phyloP scores from a whole-genome alignment of 2,888 invertebrate genomes.

The Spodoptera littoralis region DNA sequence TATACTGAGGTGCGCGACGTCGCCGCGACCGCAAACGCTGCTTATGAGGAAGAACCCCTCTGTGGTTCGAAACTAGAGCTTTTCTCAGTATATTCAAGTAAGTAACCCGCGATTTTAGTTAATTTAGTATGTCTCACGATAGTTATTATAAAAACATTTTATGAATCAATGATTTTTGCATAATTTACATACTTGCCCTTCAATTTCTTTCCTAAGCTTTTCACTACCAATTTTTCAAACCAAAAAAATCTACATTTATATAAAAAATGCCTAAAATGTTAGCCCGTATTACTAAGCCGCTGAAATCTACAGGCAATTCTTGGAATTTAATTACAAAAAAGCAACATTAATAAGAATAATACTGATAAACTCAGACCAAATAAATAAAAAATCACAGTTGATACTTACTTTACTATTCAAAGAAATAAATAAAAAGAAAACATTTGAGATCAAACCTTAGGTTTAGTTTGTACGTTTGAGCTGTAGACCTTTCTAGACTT shows the following conservation, averaged over 20 bases:
- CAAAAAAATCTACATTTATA: not conserved
- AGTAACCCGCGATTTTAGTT: no score
- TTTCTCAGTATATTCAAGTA: no score
- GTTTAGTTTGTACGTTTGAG: slow-evolving; percentile 18
- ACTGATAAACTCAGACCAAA: slow-evolving; percentile 36
- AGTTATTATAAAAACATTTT: not conserved
- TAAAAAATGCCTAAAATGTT: not conserved
- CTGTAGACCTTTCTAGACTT: slow-evolving; percentile 5
- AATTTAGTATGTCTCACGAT: no score
- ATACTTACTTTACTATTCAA: slow-evolving; percentile 28
- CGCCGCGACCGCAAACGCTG: no score
- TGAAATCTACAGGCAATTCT: not conserved
- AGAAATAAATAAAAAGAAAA: slow-evolving; percentile 38
- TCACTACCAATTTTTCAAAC: no score
- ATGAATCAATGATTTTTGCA: no score
- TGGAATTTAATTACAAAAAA: slow-evolving; percentile 1
- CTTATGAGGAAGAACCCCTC: no score
- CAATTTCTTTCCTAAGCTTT: no score
- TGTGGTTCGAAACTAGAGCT: no score
- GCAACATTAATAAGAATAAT: slow-evolving; percentile 21
- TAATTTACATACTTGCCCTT: no score
- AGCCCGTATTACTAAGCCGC: not conserved
- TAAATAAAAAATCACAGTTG: slow-evolving; percentile 44
- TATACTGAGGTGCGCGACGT: no score
- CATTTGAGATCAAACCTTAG: slow-evolving; percentile 45